Evolutionary conservation across 1,140 invertebrate species (phyloP).

Genomic region (Paraescarpia echinospica): DNA sequence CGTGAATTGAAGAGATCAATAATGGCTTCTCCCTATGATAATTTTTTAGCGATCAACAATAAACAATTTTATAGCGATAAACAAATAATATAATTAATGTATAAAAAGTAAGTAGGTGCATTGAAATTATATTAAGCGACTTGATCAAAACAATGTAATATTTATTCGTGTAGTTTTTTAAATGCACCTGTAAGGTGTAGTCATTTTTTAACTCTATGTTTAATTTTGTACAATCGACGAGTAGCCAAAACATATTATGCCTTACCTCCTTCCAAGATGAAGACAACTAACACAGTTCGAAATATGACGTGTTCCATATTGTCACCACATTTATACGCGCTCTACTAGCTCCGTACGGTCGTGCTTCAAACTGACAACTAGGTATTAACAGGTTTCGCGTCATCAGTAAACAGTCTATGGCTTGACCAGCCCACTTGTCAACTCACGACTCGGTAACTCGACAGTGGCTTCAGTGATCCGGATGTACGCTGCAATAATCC

Average conservation of each 20-base stretch:
- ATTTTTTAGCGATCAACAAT: no score
- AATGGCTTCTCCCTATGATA: no score
- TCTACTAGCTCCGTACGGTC: no score
- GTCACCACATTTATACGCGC: not conserved
- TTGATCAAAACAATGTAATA: not conserved
- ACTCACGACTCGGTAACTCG: not conserved
- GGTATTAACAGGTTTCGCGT: not conserved
- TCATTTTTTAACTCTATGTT: not conserved
- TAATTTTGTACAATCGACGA: not conserved
- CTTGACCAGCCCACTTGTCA: not conserved
- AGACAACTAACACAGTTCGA: not conserved
- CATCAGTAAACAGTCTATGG: not conserved
- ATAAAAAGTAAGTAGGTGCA: not conserved
- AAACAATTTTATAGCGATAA: not conserved
- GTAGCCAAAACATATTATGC: not conserved
- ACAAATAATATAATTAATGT: not conserved
- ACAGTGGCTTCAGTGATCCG: no score
- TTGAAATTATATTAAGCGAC: not conserved
- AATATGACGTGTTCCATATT: not conserved
- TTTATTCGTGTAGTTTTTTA: not conserved
- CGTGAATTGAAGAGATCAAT: no score
- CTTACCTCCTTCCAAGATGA: not conserved
- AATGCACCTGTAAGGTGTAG: not conserved
- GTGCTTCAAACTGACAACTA: not conserved
- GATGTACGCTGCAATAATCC: no score